Evolutionary conservation across 2,888 invertebrate genomes (phyloP).

Genomic region (Hermaeophaga mercurialis): DNA sequence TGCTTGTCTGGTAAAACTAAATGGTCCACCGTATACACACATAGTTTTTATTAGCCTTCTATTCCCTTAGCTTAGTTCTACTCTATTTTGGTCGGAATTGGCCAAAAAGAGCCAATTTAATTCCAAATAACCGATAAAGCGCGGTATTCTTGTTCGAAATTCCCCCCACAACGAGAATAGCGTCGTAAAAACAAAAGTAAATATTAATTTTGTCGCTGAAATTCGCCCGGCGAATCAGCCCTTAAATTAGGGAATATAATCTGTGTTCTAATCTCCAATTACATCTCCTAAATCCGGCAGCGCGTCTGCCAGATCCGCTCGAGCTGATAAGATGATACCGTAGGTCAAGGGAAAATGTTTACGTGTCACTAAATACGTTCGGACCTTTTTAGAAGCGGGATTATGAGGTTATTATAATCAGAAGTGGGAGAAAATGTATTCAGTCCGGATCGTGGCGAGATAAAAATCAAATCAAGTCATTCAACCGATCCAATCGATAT

Average conservation of each 20-base stretch:
- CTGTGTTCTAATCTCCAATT: slow-evolving; percentile 49
- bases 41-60: too few relatives aligned
- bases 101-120: slow-evolving; percentile 5
- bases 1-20: too few relatives aligned
- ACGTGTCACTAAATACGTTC: slow-evolving; percentile 32
- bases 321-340: slow-evolving; percentile 31
- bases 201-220: slow-evolving; percentile 40
- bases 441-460: too few relatives aligned
- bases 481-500: too few relatives aligned
- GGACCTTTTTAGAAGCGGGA: slow-evolving; percentile 16
- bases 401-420: slow-evolving; percentile 8
- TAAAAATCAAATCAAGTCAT: too few relatives aligned
- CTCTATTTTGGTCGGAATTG: slow-evolving; percentile 13
- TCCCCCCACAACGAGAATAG: slow-evolving; percentile 13
- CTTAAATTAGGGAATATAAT: slow-evolving; percentile 48
- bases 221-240: slow-evolving; percentile 37
- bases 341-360: slow-evolving; percentile 33
- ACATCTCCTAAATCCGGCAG: slow-evolving; percentile 46
- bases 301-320: slow-evolving; percentile 20
- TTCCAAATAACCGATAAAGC: slow-evolving; percentile 12
- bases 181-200: slow-evolving; percentile 41
- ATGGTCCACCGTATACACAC: too few relatives aligned
- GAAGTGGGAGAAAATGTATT: slow-evolving; percentile 9
- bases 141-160: background rate
- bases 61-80: too few relatives aligned